Evolutionary conservation across 2,797 vertebrate species (phyloP), one percentile per base, ranked within the genome.

Genomic region (Fistularia commersonii): DNA sequence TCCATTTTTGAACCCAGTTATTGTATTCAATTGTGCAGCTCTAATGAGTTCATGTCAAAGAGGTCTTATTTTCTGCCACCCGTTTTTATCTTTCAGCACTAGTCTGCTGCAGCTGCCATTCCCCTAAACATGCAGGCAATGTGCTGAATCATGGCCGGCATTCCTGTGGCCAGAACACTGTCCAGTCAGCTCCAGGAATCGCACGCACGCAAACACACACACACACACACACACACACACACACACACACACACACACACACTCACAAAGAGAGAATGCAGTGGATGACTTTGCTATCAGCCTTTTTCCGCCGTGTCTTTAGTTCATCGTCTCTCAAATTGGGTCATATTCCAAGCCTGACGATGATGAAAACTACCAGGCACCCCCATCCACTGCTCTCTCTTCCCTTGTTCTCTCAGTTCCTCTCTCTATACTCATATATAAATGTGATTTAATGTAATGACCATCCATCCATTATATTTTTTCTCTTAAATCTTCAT

Each of bases 91-190:
- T 64, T 57, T 47, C 48, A 44, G 50, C 62, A 58, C 61, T 44
- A 54, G 59, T 66, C 52, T 46, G 48, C 48, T 61, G 45, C 64
- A 40, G 23, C 64, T 67, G 71, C 76, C 62, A 55, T 66, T 39
- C 57, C 69, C 65, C 71, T 64, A 61, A 84, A 78, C 73, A 80
- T 68, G 71, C 71, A 61, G 79, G 61, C 77, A 83, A 83, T 88
- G 70, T 87, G 87, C 85, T 86, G 82, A 87, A 74, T 88, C 85
- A 86, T 83, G 71, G 70, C 63, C 6, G 54, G 66, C 77, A 86
- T 87, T 87, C 83, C 77, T 85, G 76, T 79, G 76, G 78, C 63
- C 67, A 53, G 57, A 71, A 66, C 74, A 57, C 76, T 84, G 79
- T 82, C 81, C 77, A 72, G 80, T 85, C 80, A 81, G 77, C 77